Base-by-base conservation (phyloP, 2,888 invertebrate species). In the Drosophila fulvimacula region DNA sequence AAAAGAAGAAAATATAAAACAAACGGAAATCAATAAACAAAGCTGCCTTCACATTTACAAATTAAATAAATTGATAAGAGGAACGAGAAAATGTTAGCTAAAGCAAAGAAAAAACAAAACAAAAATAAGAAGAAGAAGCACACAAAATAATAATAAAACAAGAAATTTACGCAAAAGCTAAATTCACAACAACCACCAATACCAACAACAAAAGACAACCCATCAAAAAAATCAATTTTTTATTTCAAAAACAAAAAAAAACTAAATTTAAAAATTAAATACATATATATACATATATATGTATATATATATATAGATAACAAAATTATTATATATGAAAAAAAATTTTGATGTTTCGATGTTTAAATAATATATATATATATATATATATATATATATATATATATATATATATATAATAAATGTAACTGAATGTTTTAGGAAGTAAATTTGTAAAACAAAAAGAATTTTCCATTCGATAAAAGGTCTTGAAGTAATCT, bases 11-110 rank as follows among this genome's bases (percentile, higher is more conserved):
- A 52, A 52, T n/a, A 46, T 46, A 38, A 82, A 82, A 78, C 82
- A 91, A 90, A 91, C 90, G 90, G 88, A 91, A 91, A 91, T 91
- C 91, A 91, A 91, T 91, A 89, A 91, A 90, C 91, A 91, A 91
- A 91, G 91, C 91, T 91, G 91, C 91, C 91, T 91, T 91, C 91
- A 91, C 90, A 89, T 91, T 89, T 86, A 86, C 86, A 86, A 86
- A 89, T 89, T 88, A 84, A 87, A 84, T 88, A 84, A 84, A 85
- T 89, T 62, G 61, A 73, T 68, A 88, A 82, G 79, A 76, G 64
- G 71, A 73, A 71, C 72, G 76, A 69, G 72, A 74, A 81, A 81
- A 79, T 59, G 83, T 88, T 82, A 81, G 76, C 68, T 51, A 76
- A 69, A 48, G 44, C 44, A 42, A 42, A 13, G 21, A 3, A 73